Base-by-base conservation (phyloP, 1,140 invertebrate genomes). In the Chironomus striatipennis region DNA sequence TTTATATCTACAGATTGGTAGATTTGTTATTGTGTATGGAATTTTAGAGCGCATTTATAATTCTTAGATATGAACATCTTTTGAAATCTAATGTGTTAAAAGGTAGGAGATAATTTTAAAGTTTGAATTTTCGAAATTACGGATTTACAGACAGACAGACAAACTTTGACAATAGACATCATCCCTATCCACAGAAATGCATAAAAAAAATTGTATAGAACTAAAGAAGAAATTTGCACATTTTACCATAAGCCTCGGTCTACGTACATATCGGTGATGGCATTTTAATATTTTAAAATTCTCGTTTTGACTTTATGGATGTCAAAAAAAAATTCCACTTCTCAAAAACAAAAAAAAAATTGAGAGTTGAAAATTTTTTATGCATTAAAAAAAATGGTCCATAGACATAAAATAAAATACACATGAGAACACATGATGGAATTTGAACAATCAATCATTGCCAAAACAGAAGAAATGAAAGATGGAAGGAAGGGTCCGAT, bases 201-300 rank as follows among this genome's bases (percentile, higher is more conserved):
- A 34, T 5, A 34, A 34, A 34, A 34, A 34, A 34, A 34, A 34
- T 34, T 34, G 24, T 34, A 34, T 34, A 34, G 24, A 34, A 34
- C 24, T 34, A 34, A 34, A 34, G 24, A 34, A 34, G 24, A 34
- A 57, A n/a, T 57, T 57, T 57, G 47, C 12, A 57, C 47, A 57
- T 57, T 57, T n/a, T 8, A 57, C 5, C 47, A 15, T 57, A 12
- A 15, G 4, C 24, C 24, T 34, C 24, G 24, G 24, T 34, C 24
- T 34, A 34, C 24, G 24, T 34, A 34, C 47, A 15, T 57, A 57
- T 21, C 18, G 17, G 65, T 70, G 65, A 70, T 70, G 65, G 65
- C 65, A 70, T 70, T 70, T 70, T 20, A 70, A 70, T 70, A 70
- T 70, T 70, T 70, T 18, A 70, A 70, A 7, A 70, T 17, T 10